Evolutionary conservation across 1,140 invertebrate species (phyloP).

Genomic region (Microplitis demolitor): DNA sequence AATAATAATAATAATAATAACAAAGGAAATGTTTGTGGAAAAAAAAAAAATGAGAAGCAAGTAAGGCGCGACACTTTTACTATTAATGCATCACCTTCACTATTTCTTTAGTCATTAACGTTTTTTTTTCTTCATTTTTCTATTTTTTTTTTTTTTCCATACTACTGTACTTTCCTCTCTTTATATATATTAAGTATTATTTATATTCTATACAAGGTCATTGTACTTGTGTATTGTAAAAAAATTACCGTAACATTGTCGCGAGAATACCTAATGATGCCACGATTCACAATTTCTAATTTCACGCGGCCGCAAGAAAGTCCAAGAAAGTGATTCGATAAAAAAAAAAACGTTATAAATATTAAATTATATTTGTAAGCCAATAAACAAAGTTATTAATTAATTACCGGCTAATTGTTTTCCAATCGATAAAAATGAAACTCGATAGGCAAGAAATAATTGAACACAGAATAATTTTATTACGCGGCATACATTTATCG

Average conservation of each 20-base stretch:
- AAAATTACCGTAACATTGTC: background rate
- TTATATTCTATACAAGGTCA: constrained; percentile 29
- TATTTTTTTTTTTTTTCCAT: constrained; percentile 6
- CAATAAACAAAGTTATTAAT: too few species aligned
- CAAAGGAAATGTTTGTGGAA: background rate
- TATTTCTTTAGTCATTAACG: too few species aligned
- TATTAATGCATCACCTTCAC: too few species aligned
- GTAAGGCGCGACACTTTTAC: background rate
- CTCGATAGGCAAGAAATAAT: background rate
- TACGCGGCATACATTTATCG: too few species aligned
- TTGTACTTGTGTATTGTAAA: constrained; percentile 25
- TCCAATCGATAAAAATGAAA: background rate
- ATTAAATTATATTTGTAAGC: too few species aligned
- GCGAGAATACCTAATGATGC: constrained; percentile 20
- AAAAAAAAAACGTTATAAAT: background rate
- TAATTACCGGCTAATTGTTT: too few species aligned
- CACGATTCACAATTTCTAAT: constrained; percentile 26
- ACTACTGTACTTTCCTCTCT: background rate
- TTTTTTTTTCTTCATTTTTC: background rate
- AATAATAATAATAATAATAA: background rate
- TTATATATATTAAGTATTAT: constrained; percentile 11
- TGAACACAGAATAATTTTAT: too few species aligned
- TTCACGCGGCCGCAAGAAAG: background rate
- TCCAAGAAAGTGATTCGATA: constrained; percentile 13
- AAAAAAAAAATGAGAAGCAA: background rate